A percentile compares a stretch with the other conserved stretches of the same genome.
Evolutionary conservation across 2,113 vertebrate genomes (phyloP).

Genomic region (Gymnocephalus cernua): DNA sequence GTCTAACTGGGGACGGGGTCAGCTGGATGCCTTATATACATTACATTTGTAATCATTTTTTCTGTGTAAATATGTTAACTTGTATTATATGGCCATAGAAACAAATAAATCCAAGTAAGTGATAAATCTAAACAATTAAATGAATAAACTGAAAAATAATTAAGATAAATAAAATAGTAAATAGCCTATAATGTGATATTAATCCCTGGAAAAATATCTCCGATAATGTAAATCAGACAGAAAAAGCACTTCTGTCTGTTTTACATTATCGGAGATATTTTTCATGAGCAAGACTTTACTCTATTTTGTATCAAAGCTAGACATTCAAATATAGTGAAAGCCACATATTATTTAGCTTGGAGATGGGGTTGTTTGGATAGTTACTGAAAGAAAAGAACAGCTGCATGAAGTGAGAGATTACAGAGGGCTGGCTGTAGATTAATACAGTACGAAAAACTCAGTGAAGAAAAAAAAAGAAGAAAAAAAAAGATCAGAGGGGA

Average conservation of each 20-base stretch:
- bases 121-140: neutral
- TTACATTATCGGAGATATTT: neutral
- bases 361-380: neutral
- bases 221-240: neutral
- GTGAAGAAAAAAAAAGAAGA: neutral
- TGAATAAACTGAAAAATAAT: neutral
- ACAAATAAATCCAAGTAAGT: neutral
- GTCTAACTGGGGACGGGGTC: neutral
- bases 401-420: conserved; percentile 49
- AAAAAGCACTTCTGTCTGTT: neutral
- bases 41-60: neutral
- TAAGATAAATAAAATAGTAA: neutral
- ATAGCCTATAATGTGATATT: neutral
- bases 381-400: conserved; percentile 34
- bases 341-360: neutral
- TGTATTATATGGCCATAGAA: neutral
- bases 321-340: neutral
- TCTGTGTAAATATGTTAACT: neutral
- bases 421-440: conserved; percentile 9
- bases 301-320: neutral
- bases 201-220: neutral
- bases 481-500: conserved; percentile 21
- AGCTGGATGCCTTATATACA: too few species aligned
- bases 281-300: neutral
- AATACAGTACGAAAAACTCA: conserved; percentile 21